Percentiles rank a stretch among this genome's conserved stretches.
Evolutionary conservation across 2,797 vertebrate genomes (phyloP).

Genomic region (Hydrolagus colliei): DNA sequence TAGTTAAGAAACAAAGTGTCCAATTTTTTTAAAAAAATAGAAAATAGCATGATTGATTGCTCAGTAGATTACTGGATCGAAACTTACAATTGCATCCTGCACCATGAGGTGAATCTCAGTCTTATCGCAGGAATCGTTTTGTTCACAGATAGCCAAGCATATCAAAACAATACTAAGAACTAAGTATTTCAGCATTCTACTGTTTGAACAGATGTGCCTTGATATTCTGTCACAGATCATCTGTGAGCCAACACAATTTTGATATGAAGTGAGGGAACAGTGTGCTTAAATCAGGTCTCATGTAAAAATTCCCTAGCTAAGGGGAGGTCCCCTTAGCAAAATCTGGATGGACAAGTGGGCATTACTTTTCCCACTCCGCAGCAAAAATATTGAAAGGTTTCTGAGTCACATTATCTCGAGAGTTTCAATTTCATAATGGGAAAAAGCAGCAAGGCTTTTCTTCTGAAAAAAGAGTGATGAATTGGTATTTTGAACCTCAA

Average conservation of each 20-base stretch:
- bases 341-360: conserved; percentile 13
- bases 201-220: background rate
- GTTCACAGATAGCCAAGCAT: background rate
- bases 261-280: background rate
- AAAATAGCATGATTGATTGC: background rate
- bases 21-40: background rate
- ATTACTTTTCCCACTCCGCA: conserved; percentile 28
- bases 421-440: conserved; percentile 22
- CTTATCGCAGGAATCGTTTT: fast-evolving
- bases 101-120: fast-evolving
- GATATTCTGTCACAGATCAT: background rate
- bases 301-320: conserved; percentile 18
- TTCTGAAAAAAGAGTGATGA: background rate
- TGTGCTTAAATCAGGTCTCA: conserved; percentile 1
- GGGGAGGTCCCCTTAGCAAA: conserved; percentile 6
- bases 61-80: background rate
- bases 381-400: background rate
- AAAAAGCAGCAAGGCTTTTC: conserved; percentile 6
- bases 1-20: background rate
- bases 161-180: background rate
- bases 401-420: conserved; percentile 10
- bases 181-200: conserved; percentile 6
- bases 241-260: background rate
- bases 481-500: conserved; percentile 30
- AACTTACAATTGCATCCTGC: fast-evolving